Evolutionary conservation across 2,797 vertebrate species (phyloP).

Genomic region (Heliangelus exortis): DNA sequence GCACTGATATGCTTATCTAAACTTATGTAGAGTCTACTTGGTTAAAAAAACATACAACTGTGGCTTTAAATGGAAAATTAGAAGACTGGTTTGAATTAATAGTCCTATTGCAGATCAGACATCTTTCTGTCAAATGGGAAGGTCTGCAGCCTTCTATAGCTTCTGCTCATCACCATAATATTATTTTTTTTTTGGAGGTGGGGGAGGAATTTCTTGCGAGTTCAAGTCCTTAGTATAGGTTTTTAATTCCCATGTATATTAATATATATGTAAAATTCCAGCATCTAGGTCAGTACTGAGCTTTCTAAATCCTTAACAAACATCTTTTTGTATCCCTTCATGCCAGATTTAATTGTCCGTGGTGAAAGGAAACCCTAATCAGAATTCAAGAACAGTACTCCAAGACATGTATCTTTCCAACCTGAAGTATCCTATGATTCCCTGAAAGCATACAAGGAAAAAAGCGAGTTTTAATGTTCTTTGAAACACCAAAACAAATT

Average conservation of each 20-base stretch:
- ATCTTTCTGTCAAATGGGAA: background rate
- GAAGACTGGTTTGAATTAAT: background rate
- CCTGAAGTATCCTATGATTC: background rate
- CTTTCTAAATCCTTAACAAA: slow-evolving; percentile 24
- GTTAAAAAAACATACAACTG: background rate
- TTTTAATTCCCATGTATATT: background rate
- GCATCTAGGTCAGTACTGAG: slow-evolving; percentile 5
- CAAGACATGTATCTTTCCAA: slow-evolving; percentile 31
- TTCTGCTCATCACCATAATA: background rate
- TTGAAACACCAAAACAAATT: background rate
- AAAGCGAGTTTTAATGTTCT: background rate
- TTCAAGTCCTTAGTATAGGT: background rate
- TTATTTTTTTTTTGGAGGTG: background rate
- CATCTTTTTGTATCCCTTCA: slow-evolving; percentile 9
- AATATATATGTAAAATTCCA: background rate
- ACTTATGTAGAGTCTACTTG: background rate
- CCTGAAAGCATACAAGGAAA: background rate
- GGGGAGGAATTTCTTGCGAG: background rate
- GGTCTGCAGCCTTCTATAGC: background rate
- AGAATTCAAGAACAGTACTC: slow-evolving; percentile 20
- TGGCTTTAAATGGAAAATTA: background rate
- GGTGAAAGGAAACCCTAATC: slow-evolving; percentile 24
- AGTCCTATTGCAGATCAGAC: background rate
- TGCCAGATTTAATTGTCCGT: slow-evolving; percentile 49
- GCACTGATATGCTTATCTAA: background rate